A percentile compares a stretch with the other conserved stretches of the same genome.
Evolutionary conservation across 2,888 invertebrate species (phyloP).

Genomic region (Gastracanthus pulcherrimus): DNA sequence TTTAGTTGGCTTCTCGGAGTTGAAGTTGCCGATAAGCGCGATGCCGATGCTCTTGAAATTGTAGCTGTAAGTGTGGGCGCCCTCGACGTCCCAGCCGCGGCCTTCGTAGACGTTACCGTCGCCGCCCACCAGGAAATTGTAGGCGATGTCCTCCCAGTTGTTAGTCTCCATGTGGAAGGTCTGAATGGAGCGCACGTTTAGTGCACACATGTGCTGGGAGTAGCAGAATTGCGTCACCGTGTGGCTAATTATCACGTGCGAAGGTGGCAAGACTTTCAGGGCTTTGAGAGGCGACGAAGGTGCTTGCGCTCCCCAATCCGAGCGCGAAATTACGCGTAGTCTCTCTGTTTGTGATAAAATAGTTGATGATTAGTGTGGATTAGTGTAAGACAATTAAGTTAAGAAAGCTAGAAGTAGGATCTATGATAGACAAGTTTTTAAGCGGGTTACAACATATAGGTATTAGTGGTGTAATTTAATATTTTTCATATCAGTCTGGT

Average conservation of each 20-base stretch:
- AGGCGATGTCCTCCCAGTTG: slow-evolving; percentile 69
- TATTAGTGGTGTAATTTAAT: too few species aligned
- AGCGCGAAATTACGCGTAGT: too few species aligned
- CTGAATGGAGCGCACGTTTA: slow-evolving; percentile 61
- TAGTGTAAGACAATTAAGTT: too few species aligned
- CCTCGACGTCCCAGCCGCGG: slow-evolving; percentile 86
- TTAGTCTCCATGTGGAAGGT: slow-evolving; percentile 81
- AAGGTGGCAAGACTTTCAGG: slow-evolving; percentile 65
- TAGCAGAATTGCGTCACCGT: background rate
- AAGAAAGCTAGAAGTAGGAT: too few species aligned
- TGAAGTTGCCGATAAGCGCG: slow-evolving; percentile 86
- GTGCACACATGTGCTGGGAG: background rate
- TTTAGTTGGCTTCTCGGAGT: slow-evolving; percentile 64
- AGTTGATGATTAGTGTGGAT: too few species aligned
- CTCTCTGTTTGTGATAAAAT: too few species aligned
- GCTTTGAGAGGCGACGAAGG: background rate
- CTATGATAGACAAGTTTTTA: too few species aligned
- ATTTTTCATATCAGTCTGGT: too few species aligned
- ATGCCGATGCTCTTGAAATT: slow-evolving; percentile 85
- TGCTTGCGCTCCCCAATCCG: background rate
- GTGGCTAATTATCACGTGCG: slow-evolving; percentile 56
- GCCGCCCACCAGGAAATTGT: slow-evolving; percentile 89
- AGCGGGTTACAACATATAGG: too few species aligned
- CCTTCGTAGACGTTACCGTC: slow-evolving; percentile 87
- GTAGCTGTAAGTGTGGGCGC: slow-evolving; percentile 84